A percentile compares a stretch with the other conserved stretches of the same genome.
Conservation (phyloP, 2,797 vertebrate species). For the Cetoscarus ocellatus region DNA sequence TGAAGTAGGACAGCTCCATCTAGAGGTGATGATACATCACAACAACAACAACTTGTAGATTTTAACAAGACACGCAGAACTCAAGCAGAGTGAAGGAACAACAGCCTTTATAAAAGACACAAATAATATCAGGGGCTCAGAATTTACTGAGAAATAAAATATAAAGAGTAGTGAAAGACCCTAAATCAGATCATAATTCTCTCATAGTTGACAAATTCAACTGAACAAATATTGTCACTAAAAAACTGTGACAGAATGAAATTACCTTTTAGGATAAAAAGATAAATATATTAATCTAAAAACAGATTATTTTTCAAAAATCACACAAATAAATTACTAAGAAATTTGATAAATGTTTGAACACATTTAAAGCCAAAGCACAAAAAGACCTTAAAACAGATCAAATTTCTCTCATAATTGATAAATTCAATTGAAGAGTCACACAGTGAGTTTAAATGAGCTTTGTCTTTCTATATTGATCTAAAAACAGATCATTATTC, state of each 20-base stretch:
- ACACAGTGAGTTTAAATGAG: too few species aligned
- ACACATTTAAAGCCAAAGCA: too few species aligned
- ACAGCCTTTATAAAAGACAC: background rate
- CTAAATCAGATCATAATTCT: background rate
- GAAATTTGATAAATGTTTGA: too few species aligned
- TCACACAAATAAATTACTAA: too few species aligned
- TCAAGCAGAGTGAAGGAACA: background rate
- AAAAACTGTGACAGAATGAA: background rate
- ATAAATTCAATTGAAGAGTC: too few species aligned
- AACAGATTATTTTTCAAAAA: background rate
- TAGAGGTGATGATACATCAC: constrained; percentile 6
- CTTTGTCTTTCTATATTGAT: too few species aligned
- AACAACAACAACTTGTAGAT: background rate
- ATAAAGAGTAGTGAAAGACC: background rate
- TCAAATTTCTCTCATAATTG: background rate
- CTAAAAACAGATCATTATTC: constrained; percentile 28
- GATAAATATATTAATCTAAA: background rate
- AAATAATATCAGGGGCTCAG: background rate
- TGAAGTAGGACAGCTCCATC: background rate
- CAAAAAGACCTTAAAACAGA: background rate
- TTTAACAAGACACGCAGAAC: background rate
- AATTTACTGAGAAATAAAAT: background rate
- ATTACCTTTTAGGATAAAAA: background rate
- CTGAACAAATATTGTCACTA: background rate
- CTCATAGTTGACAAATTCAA: background rate